Evolutionary conservation across 2,888 invertebrate genomes (phyloP).

Genomic region (Drosophila meridiana): DNA sequence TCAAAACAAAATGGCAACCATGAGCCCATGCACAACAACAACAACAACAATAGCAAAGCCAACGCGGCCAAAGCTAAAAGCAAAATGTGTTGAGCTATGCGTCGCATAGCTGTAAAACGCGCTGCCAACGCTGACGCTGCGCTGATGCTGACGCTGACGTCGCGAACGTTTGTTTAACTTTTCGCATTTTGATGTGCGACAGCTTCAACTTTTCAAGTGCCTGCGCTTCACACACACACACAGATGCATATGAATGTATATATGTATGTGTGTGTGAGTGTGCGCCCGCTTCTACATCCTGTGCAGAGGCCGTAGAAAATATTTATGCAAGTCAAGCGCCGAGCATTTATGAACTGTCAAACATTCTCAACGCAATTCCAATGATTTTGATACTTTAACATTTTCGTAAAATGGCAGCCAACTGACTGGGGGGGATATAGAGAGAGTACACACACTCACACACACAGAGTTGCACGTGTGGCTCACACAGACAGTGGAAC

Average conservation of each 20-base stretch:
- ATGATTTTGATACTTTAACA: conserved; percentile 83
- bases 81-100: conserved; percentile 74
- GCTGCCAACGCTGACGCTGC: conserved; percentile 19
- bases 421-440: conserved; percentile 26
- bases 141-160: conserved; percentile 1
- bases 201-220: conserved; percentile 76
- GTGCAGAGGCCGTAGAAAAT: conserved; percentile 70
- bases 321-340: conserved; percentile 82
- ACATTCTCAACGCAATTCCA: conserved; percentile 82
- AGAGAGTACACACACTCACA: conserved; percentile 4
- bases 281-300: conserved; percentile 1
- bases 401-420: conserved; percentile 81
- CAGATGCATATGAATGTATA: background rate
- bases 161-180: conserved; percentile 78
- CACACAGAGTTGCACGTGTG: conserved; percentile 40
- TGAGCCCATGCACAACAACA: conserved; percentile 49
- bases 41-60: conserved; percentile 30
- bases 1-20: conserved; percentile 81
- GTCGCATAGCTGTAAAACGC: conserved; percentile 53
- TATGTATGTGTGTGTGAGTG: background rate
- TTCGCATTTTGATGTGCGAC: conserved; percentile 73
- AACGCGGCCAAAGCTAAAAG: conserved; percentile 26
- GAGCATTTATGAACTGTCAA: conserved; percentile 83
- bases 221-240: conserved; percentile 31
- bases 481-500: conserved; percentile 20